Percentiles rank a stretch among this genome's conserved stretches.
Conservation (phyloP, 2,888 invertebrate genomes). For the Antheraea yamamai region DNA sequence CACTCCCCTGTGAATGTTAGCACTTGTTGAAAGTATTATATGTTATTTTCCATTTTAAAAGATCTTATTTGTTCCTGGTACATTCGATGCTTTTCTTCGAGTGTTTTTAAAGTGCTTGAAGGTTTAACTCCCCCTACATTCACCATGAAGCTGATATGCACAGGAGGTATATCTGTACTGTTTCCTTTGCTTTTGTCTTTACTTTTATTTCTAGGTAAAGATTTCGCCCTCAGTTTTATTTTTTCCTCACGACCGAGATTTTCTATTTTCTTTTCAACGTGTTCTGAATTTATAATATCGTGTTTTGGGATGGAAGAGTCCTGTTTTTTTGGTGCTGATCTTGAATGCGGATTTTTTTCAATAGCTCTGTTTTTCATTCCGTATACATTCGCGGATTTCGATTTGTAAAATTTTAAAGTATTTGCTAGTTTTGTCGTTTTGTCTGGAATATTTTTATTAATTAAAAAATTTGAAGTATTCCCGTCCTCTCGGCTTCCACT, state of each 20-base stretch:
- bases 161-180: slow-evolving; percentile 44
- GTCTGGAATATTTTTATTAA: slow-evolving; percentile 56
- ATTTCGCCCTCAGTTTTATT: slow-evolving; percentile 39
- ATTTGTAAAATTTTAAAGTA: slow-evolving; percentile 44
- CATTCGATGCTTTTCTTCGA: slow-evolving; percentile 72
- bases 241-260: slow-evolving; percentile 25
- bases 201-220: slow-evolving; percentile 45
- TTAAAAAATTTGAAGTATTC: slow-evolving; percentile 54
- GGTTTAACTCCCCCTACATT: slow-evolving; percentile 62
- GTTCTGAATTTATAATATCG: slow-evolving; percentile 24
- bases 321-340: slow-evolving; percentile 10
- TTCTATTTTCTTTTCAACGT: slow-evolving; percentile 29
- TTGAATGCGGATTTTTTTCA: slow-evolving; percentile 26
- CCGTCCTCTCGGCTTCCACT: slow-evolving; percentile 34
- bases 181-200: slow-evolving; percentile 44
- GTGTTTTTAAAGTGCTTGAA: slow-evolving; percentile 56
- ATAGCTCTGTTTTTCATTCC: slow-evolving; percentile 33
- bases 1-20: background rate
- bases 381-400: slow-evolving; percentile 51
- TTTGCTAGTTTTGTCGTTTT: slow-evolving; percentile 38
- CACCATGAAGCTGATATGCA: slow-evolving; percentile 69
- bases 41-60: slow-evolving; percentile 47
- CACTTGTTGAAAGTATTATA: slow-evolving; percentile 24
- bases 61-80: slow-evolving; percentile 71
- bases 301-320: slow-evolving; percentile 27